Conservation (phyloP, 2,113 vertebrate genomes). For the Fulmarus glacialis region DNA sequence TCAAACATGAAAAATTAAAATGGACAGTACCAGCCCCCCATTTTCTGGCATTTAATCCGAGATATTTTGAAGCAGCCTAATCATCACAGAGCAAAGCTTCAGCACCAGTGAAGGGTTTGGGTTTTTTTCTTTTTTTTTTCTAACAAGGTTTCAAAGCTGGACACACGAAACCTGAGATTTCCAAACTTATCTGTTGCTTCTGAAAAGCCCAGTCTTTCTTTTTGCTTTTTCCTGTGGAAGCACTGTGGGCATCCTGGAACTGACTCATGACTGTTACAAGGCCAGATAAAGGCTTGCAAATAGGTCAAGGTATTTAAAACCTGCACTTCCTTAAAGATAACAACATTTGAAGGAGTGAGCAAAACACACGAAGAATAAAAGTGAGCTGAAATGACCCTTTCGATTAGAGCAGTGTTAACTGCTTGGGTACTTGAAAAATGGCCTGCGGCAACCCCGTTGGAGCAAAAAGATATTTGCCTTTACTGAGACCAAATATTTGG, state of each 20-base stretch:
- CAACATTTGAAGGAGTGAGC: not conserved
- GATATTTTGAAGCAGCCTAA: not conserved
- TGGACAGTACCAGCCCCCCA: fast-evolving
- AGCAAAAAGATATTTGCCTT: not conserved
- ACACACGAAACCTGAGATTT: not conserved
- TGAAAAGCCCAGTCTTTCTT: not conserved
- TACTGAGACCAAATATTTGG: not conserved
- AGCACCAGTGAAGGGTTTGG: not conserved
- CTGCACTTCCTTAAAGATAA: not conserved
- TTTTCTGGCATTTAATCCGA: not conserved
- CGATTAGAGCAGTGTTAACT: not conserved
- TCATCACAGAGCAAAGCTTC: not conserved
- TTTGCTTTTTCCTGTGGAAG: not conserved
- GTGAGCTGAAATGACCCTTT: not conserved
- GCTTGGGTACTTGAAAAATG: not conserved
- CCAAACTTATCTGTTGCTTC: not conserved
- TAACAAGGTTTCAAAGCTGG: not conserved
- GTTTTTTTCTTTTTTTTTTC: fast-evolving
- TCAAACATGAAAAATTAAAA: not conserved
- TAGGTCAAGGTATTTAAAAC: not conserved
- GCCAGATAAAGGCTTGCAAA: slow-evolving; percentile 1
- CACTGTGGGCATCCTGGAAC: not conserved
- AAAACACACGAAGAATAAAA: not conserved
- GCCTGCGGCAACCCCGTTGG: not conserved
- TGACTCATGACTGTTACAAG: not conserved